Percentiles rank a stretch among this genome's conserved stretches.
These are phyloP conservation scores for Sebastes matsubarae DNA, from an alignment of 2,797 vertebrate species.

Conservation along the genomic window DNA sequence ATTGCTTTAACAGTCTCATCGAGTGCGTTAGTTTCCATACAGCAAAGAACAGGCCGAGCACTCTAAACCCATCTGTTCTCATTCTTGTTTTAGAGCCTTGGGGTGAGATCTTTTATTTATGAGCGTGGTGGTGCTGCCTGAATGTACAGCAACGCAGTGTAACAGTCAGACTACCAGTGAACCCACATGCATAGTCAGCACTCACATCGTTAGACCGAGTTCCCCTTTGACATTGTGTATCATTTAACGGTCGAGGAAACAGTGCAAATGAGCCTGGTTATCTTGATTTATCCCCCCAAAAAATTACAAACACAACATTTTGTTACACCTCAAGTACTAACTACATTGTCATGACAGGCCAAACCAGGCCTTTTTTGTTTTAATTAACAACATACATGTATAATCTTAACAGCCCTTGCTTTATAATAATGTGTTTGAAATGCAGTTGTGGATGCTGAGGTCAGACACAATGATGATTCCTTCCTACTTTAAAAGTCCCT, in stretches of 20 bases:
- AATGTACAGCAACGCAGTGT: constrained; percentile 23
- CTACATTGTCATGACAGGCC: not conserved
- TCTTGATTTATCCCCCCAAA: not conserved
- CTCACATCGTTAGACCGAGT: not conserved
- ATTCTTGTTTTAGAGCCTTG: constrained; percentile 11
- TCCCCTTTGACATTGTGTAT: not conserved
- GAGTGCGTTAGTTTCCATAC: not conserved
- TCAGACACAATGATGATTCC: not conserved
- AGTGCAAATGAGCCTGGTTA: not conserved
- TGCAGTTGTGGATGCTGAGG: not conserved
- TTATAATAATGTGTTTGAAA: not conserved
- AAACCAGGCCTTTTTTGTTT: not conserved
- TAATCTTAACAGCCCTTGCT: not conserved
- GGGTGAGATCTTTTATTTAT: constrained; percentile 62
- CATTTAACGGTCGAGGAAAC: not conserved
- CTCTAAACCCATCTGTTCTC: constrained; percentile 38
- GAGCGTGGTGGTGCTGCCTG: constrained; percentile 21
- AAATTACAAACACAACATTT: not conserved
- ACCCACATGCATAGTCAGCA: not conserved
- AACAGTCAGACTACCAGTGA: constrained; percentile 26
- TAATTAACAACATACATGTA: not conserved
- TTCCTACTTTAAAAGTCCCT: not conserved
- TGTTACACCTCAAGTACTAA: not conserved
- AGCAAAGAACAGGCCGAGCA: constrained; percentile 9
- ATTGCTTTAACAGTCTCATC: not conserved